Percentiles rank a stretch among this genome's conserved stretches.
Evolutionary conservation across 2,888 invertebrate species (phyloP).

Genomic region (Cheilosia grossa): DNA sequence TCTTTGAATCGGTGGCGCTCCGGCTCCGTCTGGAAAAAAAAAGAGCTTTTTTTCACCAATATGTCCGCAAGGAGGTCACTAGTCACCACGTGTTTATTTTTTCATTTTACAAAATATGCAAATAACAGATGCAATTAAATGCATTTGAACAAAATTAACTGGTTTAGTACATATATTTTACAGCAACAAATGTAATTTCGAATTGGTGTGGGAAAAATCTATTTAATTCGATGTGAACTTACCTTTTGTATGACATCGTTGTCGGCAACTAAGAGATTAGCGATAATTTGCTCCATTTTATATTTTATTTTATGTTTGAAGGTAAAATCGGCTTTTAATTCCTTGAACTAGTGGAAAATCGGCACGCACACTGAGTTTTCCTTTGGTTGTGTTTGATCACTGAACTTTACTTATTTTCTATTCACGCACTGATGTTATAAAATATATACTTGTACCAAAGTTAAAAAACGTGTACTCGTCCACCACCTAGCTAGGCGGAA

Average conservation of each 20-base stretch:
- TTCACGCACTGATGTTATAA: conserved; percentile 38
- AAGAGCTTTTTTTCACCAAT: conserved; percentile 57
- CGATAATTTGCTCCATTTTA: conserved; percentile 86
- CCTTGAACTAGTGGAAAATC: conserved; percentile 34
- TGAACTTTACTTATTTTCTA: conserved; percentile 18
- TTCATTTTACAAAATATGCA: not conserved
- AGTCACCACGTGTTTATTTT: conserved; percentile 63
- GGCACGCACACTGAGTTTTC: conserved; percentile 57
- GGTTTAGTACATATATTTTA: not conserved
- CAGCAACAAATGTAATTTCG: conserved; percentile 9
- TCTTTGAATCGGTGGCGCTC: conserved; percentile 18
- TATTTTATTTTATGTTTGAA: conserved; percentile 13
- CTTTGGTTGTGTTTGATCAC: conserved; percentile 32
- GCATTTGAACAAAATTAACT: not conserved
- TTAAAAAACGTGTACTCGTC: conserved; percentile 60
- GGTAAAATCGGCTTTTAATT: not conserved
- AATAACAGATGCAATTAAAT: not conserved
- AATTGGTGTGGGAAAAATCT: conserved; percentile 4
- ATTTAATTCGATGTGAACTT: conserved; percentile 74
- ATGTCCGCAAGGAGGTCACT: conserved; percentile 65
- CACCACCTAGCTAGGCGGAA: conserved; percentile 69
- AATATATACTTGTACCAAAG: conserved; percentile 38
- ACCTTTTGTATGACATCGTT: conserved; percentile 86
- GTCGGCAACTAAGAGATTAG: conserved; percentile 86
- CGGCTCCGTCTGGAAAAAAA: not conserved